phyloP scores from a whole-genome alignment of 2,113 vertebrate species.

The Cheirogaleus medius region DNA sequence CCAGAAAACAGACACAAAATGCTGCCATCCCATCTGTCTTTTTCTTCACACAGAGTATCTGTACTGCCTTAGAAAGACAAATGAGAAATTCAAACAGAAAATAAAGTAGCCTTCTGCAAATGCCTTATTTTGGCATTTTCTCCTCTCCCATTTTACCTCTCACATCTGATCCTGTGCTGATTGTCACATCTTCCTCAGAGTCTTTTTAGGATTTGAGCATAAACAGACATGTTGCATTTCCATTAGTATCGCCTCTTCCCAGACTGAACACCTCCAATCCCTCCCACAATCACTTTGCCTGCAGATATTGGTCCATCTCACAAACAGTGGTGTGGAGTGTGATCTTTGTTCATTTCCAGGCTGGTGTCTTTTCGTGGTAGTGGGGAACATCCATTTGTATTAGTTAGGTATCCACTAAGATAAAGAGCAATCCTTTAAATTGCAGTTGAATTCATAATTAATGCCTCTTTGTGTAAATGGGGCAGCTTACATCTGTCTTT shows the following conservation, averaged over 20 bases:
- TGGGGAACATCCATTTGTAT: neutral
- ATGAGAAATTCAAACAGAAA: neutral
- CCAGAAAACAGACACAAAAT: neutral
- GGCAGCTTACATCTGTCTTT: neutral
- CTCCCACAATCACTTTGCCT: neutral
- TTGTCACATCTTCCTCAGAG: neutral
- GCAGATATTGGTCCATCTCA: neutral
- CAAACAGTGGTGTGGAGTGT: neutral
- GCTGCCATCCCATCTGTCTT: slow-evolving; percentile 32
- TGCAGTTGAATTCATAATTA: neutral
- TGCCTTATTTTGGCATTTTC: neutral
- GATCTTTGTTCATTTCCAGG: neutral
- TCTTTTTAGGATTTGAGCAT: neutral
- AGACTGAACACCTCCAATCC: neutral
- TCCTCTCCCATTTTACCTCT: neutral
- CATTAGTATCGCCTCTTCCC: neutral
- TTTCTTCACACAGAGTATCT: neutral
- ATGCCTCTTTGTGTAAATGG: accelerated
- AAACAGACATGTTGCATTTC: neutral
- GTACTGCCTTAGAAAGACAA: neutral
- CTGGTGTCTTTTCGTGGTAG: neutral
- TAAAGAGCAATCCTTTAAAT: neutral
- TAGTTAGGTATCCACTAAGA: neutral
- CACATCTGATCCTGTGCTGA: neutral
- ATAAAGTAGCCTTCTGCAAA: neutral